phyloP scores from a whole-genome alignment of 2,888 invertebrate genomes.

The Lumbricus terrestris region DNA sequence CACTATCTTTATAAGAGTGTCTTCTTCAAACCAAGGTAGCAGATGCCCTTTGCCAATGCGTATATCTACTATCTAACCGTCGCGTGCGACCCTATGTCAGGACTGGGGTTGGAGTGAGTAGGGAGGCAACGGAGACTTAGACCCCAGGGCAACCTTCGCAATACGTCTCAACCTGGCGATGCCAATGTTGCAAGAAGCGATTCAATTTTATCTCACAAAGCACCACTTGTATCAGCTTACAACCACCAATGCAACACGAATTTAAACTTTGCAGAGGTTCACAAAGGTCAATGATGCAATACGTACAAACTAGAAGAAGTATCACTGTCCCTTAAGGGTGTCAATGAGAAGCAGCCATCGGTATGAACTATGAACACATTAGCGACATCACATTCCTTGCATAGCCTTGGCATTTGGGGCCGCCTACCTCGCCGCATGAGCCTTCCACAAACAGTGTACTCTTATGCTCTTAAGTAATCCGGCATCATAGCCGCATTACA shows the following conservation, averaged over 20 bases:
- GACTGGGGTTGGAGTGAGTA: background rate
- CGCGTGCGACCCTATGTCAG: background rate
- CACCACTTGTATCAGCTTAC: background rate
- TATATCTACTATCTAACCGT: background rate
- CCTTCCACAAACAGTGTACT: too few species aligned
- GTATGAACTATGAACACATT: too few species aligned
- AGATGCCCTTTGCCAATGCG: background rate
- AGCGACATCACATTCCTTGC: too few species aligned
- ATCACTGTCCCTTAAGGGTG: too few species aligned
- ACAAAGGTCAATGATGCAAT: background rate
- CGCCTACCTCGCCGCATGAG: too few species aligned
- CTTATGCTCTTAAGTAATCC: too few species aligned
- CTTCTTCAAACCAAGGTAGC: background rate
- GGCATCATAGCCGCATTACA: too few species aligned
- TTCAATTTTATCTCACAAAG: background rate
- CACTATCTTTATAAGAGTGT: background rate
- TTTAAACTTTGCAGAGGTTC: background rate
- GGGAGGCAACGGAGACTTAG: background rate
- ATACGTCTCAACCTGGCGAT: background rate
- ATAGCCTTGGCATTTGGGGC: too few species aligned
- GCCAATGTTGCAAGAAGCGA: background rate
- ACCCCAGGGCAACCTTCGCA: background rate
- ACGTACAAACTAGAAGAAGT: background rate
- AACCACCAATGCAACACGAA: background rate
- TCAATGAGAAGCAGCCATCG: too few species aligned